phyloP scores from a whole-genome alignment of 2,888 invertebrate species.

The Lypha dubia region DNA sequence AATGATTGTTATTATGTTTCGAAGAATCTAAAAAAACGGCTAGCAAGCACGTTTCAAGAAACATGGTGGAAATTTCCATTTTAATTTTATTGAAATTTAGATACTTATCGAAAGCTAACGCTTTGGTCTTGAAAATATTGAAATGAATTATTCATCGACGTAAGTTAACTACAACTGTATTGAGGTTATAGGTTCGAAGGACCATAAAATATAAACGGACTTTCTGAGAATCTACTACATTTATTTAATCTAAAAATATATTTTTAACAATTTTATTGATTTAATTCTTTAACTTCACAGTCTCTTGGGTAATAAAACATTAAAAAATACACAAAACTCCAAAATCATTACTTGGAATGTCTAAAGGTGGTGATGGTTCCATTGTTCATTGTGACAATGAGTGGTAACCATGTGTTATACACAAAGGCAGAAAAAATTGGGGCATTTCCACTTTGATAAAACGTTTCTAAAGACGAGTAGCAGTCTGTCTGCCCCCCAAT shows the following conservation, averaged over 20 bases:
- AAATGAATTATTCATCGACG: too few species aligned
- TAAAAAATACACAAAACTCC: conserved; percentile 16
- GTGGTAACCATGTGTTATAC: conserved; percentile 36
- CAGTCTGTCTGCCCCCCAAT: not conserved
- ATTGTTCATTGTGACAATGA: conserved; percentile 6
- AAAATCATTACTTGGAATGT: conserved; percentile 37
- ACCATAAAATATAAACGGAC: too few species aligned
- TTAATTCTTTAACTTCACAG: conserved; percentile 11
- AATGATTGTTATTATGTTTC: not conserved
- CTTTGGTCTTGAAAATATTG: too few species aligned
- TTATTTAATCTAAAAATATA: too few species aligned
- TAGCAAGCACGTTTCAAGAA: too few species aligned
- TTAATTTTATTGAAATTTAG: too few species aligned
- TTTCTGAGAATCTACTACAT: too few species aligned
- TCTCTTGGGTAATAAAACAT: not conserved
- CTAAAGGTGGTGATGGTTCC: conserved; percentile 30
- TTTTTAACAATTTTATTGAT: not conserved
- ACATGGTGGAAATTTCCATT: too few species aligned
- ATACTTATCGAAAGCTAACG: too few species aligned
- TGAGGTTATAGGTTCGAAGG: too few species aligned
- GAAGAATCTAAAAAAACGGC: not conserved
- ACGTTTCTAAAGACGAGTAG: not conserved
- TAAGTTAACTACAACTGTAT: too few species aligned
- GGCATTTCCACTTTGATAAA: conserved; percentile 19
- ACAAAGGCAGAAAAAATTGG: conserved; percentile 40